These are phyloP conservation scores for Phrynocephalus versicolor DNA, from an alignment of 2,113 vertebrate species.

Conservation along the genomic window DNA sequence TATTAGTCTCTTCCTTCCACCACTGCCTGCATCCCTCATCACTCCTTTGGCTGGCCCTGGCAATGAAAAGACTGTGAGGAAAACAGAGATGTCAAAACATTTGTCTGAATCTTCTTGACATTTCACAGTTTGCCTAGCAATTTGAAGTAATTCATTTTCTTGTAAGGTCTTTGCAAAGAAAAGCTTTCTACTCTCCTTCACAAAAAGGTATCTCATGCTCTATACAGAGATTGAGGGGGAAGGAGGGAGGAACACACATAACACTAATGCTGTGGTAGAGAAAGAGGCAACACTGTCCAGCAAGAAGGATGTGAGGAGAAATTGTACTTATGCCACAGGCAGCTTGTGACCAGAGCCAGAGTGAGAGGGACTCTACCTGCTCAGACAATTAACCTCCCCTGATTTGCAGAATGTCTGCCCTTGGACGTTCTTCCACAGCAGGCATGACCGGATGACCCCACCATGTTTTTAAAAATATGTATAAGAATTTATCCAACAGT, in stretches of 20 bases:
- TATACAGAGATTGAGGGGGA: slow-evolving; percentile 14
- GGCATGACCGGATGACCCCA: too few species aligned
- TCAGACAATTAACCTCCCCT: too few species aligned
- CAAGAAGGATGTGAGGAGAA: too few species aligned
- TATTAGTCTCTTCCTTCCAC: background rate
- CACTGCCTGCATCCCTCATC: rapidly evolving
- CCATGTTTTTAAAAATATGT: too few species aligned
- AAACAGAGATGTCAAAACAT: slow-evolving; percentile 57
- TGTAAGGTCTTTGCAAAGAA: slow-evolving; percentile 31
- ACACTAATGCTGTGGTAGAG: background rate
- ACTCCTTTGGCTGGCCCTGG: slow-evolving; percentile 26
- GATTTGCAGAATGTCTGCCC: too few species aligned
- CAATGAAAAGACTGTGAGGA: slow-evolving; percentile 29
- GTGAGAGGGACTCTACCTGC: too few species aligned
- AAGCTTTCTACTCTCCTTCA: background rate
- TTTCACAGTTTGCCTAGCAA: slow-evolving; percentile 38
- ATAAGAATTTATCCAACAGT: too few species aligned
- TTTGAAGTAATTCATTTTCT: slow-evolving; percentile 49
- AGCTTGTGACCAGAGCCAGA: too few species aligned
- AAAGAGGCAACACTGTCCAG: background rate
- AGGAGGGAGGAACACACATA: background rate
- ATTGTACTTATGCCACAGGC: too few species aligned
- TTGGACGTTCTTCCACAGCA: too few species aligned
- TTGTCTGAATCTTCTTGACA: slow-evolving; percentile 48
- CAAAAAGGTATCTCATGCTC: background rate